Conservation (phyloP, 2,797 vertebrate genomes). For the Erethizon dorsatum region DNA sequence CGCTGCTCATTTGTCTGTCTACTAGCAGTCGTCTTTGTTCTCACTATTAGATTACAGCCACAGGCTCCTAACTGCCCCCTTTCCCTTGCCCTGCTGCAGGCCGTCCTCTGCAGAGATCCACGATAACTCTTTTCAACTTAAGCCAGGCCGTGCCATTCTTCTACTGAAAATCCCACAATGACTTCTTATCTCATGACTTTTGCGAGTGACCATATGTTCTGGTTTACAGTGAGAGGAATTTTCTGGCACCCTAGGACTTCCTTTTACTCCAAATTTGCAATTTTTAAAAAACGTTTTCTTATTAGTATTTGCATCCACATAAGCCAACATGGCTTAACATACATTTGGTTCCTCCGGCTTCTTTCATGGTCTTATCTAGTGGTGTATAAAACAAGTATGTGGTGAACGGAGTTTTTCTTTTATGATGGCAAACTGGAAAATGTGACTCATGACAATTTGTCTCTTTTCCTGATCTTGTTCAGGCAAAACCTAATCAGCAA, state of each 20-base stretch:
- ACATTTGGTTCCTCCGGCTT: constrained; percentile 1
- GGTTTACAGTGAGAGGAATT: constrained; percentile 5
- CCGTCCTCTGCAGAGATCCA: not conserved
- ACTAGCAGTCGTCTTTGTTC: not conserved
- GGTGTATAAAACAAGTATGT: not conserved
- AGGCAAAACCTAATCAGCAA: not conserved
- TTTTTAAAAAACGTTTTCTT: constrained; percentile 9
- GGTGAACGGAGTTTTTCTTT: not conserved
- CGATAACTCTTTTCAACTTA: not conserved
- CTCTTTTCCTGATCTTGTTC: not conserved
- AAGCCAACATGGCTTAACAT: not conserved
- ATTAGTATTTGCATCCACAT: not conserved
- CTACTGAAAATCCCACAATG: not conserved
- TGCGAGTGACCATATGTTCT: not conserved
- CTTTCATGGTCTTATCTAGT: not conserved
- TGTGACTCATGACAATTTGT: not conserved
- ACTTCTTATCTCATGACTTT: not conserved
- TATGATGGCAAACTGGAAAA: not conserved
- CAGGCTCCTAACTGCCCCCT: not conserved
- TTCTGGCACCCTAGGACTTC: not conserved
- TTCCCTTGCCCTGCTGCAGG: not conserved
- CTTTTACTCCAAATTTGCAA: not conserved
- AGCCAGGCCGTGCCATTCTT: not conserved
- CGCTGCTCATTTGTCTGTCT: not conserved
- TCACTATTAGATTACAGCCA: not conserved